These are phyloP conservation scores for Gari tellinella DNA, from an alignment of 2,888 invertebrate species.

Conservation along the genomic window DNA sequence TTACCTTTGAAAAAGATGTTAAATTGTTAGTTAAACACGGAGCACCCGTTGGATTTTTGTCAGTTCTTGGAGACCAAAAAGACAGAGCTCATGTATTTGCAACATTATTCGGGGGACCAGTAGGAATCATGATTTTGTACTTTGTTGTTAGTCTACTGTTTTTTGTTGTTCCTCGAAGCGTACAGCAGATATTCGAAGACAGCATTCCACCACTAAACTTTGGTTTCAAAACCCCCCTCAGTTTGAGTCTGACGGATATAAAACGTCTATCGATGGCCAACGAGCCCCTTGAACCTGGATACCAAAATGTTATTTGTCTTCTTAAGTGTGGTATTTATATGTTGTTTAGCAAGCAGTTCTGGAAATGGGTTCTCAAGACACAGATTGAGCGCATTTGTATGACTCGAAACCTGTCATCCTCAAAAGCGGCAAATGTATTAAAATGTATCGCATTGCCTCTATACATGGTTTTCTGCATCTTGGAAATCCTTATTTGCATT, in stretches of 20 bases:
- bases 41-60: slow-evolving; percentile 32
- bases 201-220: slow-evolving; percentile 18
- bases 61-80: slow-evolving; percentile 15
- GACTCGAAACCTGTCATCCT: too few relatives aligned
- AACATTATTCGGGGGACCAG: slow-evolving; percentile 29
- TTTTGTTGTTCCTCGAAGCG: slow-evolving; percentile 32
- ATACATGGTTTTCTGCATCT: slow-evolving; percentile 25
- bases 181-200: slow-evolving; percentile 24
- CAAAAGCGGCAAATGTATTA: too few relatives aligned
- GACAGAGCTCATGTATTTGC: slow-evolving; percentile 21
- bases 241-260: slow-evolving; percentile 25
- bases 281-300: slow-evolving; percentile 30
- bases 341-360: slow-evolving; percentile 33
- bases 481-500: slow-evolving; percentile 27
- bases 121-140: slow-evolving; percentile 14
- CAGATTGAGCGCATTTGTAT: slow-evolving; percentile 21
- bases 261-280: slow-evolving; percentile 18
- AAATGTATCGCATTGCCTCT: background rate
- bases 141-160: slow-evolving; percentile 23
- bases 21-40: slow-evolving; percentile 13
- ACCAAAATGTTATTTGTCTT: too few relatives aligned
- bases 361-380: slow-evolving; percentile 21
- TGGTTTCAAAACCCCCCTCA: slow-evolving; percentile 20
- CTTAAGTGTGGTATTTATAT: slow-evolving; percentile 35
- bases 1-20: slow-evolving; percentile 4